Evolutionary conservation across 2,888 invertebrate species (phyloP).

Genomic region (Cheilosia grossa): DNA sequence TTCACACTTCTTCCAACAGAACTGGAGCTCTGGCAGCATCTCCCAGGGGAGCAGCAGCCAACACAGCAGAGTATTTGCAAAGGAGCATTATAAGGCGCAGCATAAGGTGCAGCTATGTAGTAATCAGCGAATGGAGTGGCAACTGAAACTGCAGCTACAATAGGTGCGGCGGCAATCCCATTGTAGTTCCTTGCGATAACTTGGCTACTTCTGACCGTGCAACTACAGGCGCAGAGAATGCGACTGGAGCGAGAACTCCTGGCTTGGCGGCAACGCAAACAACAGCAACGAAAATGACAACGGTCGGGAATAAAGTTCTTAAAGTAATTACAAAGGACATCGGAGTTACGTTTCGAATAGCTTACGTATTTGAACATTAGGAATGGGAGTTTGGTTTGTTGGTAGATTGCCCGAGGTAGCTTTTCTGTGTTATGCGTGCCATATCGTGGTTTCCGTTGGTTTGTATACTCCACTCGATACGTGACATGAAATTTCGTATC

Average conservation of each 20-base stretch:
- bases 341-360: not conserved
- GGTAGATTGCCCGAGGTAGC: not conserved
- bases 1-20: too few relatives aligned
- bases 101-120: not conserved
- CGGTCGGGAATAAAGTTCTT: slow-evolving; percentile 16
- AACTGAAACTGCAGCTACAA: not conserved
- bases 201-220: slow-evolving; percentile 79
- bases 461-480: too few relatives aligned
- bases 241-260: slow-evolving; percentile 75
- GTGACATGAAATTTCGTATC: too few relatives aligned
- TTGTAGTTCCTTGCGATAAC: slow-evolving; percentile 80
- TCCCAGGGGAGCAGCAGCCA: slow-evolving; percentile 29
- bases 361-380: slow-evolving; percentile 51
- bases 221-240: slow-evolving; percentile 68
- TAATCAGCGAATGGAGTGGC: slow-evolving; percentile 50
- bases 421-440: too few relatives aligned
- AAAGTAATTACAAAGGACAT: not conserved
- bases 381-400: not conserved
- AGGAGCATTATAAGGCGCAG: too few relatives aligned
- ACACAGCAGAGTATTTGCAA: slow-evolving; percentile 35
- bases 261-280: slow-evolving; percentile 69
- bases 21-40: not conserved
- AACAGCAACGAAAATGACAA: slow-evolving; percentile 55
- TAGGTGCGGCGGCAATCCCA: slow-evolving; percentile 80
- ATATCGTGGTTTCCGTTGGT: too few relatives aligned